phyloP scores from a whole-genome alignment of 2,888 invertebrate species.

The Ischnura elegans region DNA sequence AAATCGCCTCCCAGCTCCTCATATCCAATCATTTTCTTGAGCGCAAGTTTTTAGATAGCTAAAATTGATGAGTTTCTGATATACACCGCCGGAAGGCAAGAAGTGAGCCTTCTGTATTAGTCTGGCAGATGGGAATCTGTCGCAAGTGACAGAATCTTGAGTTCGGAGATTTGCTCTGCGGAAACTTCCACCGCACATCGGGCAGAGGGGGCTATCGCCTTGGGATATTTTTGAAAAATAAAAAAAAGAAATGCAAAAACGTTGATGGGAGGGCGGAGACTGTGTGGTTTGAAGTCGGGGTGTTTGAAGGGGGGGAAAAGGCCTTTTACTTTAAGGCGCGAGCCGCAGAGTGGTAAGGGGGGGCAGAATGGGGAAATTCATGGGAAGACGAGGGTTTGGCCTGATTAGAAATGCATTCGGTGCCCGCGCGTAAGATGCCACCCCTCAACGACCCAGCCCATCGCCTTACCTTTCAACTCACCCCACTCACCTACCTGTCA shows the following conservation, averaged over 20 bases:
- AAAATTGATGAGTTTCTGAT: no score
- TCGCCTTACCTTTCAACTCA: not conserved
- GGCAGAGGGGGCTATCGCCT: not conserved
- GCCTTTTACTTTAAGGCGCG: not conserved
- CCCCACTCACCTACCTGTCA: no score
- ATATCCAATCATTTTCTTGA: no score
- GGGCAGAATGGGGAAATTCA: not conserved
- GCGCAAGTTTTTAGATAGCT: no score
- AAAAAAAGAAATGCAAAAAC: no score
- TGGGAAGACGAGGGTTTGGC: no score
- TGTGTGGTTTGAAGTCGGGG: not conserved
- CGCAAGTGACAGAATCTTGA: not conserved
- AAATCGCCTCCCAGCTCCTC: no score
- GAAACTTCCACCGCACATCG: not conserved
- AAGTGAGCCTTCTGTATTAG: no score
- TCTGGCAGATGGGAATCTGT: not conserved
- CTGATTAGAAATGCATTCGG: slow-evolving; percentile 46
- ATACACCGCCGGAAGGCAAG: no score
- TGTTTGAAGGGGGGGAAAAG: not conserved
- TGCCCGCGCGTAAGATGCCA: not conserved
- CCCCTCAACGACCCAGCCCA: not conserved
- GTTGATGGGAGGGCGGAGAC: not conserved
- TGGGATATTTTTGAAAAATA: not conserved
- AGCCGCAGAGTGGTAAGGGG: not conserved
- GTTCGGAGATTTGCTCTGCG: not conserved